Evolutionary conservation across 2,888 invertebrate species (phyloP), one percentile per base, ranked within the genome.

Genomic region (Acrobasis repandana): DNA sequence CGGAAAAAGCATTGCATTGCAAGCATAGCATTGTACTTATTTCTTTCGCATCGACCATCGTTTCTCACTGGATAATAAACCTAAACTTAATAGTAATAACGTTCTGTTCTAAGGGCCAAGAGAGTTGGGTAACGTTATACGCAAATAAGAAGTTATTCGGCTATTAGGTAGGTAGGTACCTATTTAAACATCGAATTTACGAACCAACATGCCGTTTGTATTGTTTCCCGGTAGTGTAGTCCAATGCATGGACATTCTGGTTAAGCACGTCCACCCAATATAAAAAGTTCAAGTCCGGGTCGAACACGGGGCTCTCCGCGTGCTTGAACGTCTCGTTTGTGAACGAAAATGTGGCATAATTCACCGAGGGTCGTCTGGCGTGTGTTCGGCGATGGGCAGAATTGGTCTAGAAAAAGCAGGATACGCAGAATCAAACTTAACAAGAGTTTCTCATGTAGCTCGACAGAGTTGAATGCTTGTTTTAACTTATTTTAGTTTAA

Each of bases 231-330:
- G 86, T 86, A 4, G 63, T 69, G n/a, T 87, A 85, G 64, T 93
- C 76, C 9, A 86, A 79, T 56, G 86, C 79, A 60, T 86, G 84
- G 16, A 94, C 79, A 20, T 83, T 78, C 33, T 76, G 75, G 36
- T 85, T 76, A 8, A 72, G 63, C 59, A 93, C 90, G 64, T 93
- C 93, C 2, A 93, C 93, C 72, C 88, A 94, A 63, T 87, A 93
- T 8, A 94, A 77, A 2, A 83, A 84, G 52, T 86, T 76, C 9
- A 76, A 75, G 6, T 62, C 68, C 0, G 74, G 67, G 59, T 93
- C 88, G 93, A 93, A 94, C 64, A 69, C 69, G 9, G 74, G 74
- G 28, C 76, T 72, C 67, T 76, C 75, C 4, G 63, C 73, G 64
- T 76, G 76, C 2, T 49, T 28, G 48, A 58, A 63, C 4, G 60